Base-by-base conservation (phyloP, 2,888 invertebrate genomes). In the Griposia aprilina region DNA sequence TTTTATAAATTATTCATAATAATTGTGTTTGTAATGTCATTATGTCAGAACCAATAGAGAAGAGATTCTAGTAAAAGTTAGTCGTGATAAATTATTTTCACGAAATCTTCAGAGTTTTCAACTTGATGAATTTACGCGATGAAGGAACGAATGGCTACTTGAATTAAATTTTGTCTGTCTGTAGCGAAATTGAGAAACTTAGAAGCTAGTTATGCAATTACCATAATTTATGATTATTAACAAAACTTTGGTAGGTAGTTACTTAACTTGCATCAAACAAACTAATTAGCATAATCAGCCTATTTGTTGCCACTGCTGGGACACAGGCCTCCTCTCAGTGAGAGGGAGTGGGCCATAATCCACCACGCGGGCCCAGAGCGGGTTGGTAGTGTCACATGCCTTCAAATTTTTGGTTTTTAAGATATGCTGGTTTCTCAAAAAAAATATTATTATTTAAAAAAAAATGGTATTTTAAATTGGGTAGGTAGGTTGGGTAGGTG, bases 51-150 rank as follows among this genome's bases (percentile, higher is more conserved):
- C 17, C 52, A 72, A 78, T 79, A 73, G 55, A 60, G 48, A 8
- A n/a, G 23, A 20, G 55, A 4, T 72, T 50, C 20, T 59, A 23
- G 20, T 23, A 59, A 78, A 78, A 78, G 65, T 78, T 72, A 52
- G n/a, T 36, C 45, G 4, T 52, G 65, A 67, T 60, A 78, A 79
- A 79, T 79, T 66, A 30, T 73, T 78, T 52, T 23, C 7, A 23
- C 7, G 52, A 73, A 52, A 59, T 26, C 45, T 66, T 66, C 23
- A 17, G 52, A 66, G 36, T 59, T 79, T 65, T 72, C 52, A 17
- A 2, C 17, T 60, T 66, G 66, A 59, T 79, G 66, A 79, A 66
- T 66, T 78, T 59, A 52, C 52, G 30, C 20, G 52, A 30, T 71
- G 59, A 45, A 45, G n/a, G 13, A 30, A 55, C 76, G 55, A 63